Base-by-base conservation (phyloP, 2,888 invertebrate genomes). In the Diloba caeruleocephala region DNA sequence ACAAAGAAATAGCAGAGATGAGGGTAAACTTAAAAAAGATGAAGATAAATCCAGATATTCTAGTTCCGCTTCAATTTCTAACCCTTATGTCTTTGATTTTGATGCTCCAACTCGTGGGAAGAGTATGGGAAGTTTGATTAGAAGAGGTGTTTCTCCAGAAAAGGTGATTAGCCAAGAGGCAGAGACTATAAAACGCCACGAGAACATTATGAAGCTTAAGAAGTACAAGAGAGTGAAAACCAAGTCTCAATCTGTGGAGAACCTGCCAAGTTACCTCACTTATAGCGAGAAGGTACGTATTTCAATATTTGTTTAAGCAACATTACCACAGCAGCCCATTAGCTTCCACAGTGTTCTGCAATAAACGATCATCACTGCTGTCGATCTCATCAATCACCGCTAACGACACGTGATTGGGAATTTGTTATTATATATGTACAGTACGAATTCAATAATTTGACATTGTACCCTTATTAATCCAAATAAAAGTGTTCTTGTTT, bases 241-340 rank as follows among this genome's bases (percentile, higher is more conserved):
- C 17, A 82, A 81, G 52, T 90, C 92, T 12, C 94, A 94, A 66
- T 97, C 97, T 5, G 95, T 96, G 55, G 94, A 96, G 31, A 95
- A 96, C 81, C 85, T 97, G 50, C 97, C 97, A 0, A 97, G 97
- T 1, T 97, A 96, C 79, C 89, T 97, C 15, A 94, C 94, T 55
- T 94, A 95, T 73, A 95, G 94, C 66, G 96, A 96, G 81, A 95
- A 95, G 92, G 96, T 96, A 81, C 65, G 55, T 49, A 41, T 46
- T 32, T 45, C 48, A n/a, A 37, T 50, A 23, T 43, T n/a, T n/a
- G 4, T 25, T 17, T n/a, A n/a, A n/a, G n/a, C n/a, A n/a, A n/a
- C n/a, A n/a, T n/a, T n/a, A n/a, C n/a, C n/a, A n/a, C n/a, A n/a
- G n/a, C n/a, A n/a, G n/a, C n/a, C n/a, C n/a, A n/a, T n/a, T n/a